These are phyloP conservation scores for Paramormyrops hopkinsi DNA, from an alignment of 2,797 vertebrate species.

Conservation along the genomic window DNA sequence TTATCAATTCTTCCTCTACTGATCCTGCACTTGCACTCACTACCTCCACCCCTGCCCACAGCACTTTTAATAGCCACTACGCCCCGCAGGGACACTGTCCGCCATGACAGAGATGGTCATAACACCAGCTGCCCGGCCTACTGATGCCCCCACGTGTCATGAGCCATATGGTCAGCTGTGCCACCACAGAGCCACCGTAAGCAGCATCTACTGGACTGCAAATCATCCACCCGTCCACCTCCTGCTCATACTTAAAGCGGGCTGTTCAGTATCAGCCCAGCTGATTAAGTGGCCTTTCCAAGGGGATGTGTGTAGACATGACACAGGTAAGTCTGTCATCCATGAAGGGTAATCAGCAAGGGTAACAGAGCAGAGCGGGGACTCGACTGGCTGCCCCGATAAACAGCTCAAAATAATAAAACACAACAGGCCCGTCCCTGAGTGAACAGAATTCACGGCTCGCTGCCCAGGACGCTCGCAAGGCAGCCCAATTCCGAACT, in stretches of 20 bases:
- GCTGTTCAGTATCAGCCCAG: neutral
- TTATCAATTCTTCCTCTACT: neutral
- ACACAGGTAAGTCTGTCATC: neutral
- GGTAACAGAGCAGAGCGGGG: neutral
- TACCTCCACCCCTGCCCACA: neutral
- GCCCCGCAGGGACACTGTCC: conserved; percentile 19
- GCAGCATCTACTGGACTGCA: neutral
- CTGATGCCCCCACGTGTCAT: neutral
- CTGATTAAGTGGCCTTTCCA: neutral
- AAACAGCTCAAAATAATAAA: neutral
- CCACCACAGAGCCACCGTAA: neutral
- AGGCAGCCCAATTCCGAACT: neutral
- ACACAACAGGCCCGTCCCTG: neutral
- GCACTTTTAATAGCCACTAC: conserved; percentile 27
- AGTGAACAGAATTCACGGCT: neutral
- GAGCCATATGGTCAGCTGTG: neutral
- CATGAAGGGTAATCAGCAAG: neutral
- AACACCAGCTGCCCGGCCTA: conserved; percentile 15
- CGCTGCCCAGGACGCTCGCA: neutral
- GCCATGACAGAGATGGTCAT: conserved; percentile 34
- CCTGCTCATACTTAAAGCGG: neutral
- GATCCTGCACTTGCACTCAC: neutral
- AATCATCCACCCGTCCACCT: neutral
- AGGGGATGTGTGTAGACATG: neutral
- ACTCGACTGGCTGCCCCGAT: neutral